Evolutionary conservation across 2,888 invertebrate species (phyloP), one percentile per base, ranked within the genome.

Genomic region (Hoplodrina blanda): DNA sequence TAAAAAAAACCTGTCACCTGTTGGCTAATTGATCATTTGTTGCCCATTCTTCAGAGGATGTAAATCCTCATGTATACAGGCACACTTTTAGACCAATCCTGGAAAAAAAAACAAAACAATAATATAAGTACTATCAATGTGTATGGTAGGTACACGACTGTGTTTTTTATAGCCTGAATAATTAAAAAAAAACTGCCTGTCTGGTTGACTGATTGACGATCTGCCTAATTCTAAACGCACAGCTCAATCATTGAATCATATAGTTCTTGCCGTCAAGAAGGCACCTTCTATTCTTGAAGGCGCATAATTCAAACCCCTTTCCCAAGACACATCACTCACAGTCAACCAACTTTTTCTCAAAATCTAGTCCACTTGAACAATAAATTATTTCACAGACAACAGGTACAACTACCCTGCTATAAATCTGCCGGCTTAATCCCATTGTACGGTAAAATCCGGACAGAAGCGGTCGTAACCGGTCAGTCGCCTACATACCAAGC

Each of bases 341-440:
- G 17, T 4, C 4, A 53, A 62, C 41, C 33, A 37, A 19, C 30
- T 57, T 71, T 57, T 56, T 65, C 15, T 30, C 10, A 53, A 61
- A 25, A 78, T 15, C 37, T 59, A 54, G 53, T 52, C 17, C 50
- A 64, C 11, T 44, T 52, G 15, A 63, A 61, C 33, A 46, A 63
- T 76, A 76, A 61, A 71, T 71, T 63, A 76, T 62, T 60, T 17
- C 66, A 25, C 56, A 55, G 46, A 55, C 59, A 68, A 62, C 62
- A 69, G 73, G 73, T 72, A 80, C 73, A 62, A 30, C 49, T 53
- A 75, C 79, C 77, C 62, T 61, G 56, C 67, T 56, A 79, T 84
- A 84, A 84, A 82, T 78, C 76, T 82, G 54, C 25, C 30, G 46
- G 60, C 53, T 69, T 82, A 78, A 84, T 84, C 69, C 73, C 55